phyloP scores from a whole-genome alignment of 1,140 invertebrate species.

The Adelges cooleyi region DNA sequence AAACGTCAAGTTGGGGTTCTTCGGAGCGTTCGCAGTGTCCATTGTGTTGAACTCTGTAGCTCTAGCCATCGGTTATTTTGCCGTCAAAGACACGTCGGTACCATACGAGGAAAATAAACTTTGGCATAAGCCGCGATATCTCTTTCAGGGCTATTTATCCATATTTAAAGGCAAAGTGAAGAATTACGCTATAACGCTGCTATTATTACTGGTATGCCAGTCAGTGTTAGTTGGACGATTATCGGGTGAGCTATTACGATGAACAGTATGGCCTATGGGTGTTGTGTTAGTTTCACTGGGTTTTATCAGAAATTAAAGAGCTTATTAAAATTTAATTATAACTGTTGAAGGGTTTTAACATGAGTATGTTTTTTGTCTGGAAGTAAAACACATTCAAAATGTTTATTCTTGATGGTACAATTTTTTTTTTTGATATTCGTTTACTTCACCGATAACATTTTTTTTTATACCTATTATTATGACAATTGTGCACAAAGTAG shows the following conservation, averaged over 20 bases:
- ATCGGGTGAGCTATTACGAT: constrained; percentile 6
- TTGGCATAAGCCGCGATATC: background rate
- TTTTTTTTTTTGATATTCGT: no score
- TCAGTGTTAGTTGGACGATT: background rate
- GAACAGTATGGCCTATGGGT: no score
- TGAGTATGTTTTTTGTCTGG: no score
- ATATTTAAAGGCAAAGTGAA: background rate
- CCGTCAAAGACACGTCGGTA: background rate
- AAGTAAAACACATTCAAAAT: no score
- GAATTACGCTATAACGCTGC: background rate
- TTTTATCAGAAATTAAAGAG: no score
- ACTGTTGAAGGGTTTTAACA: no score
- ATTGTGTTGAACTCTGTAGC: background rate
- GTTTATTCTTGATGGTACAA: no score
- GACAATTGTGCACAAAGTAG: no score
- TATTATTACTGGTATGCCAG: background rate
- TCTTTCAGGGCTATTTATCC: background rate
- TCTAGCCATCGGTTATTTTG: background rate
- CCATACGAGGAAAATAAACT: background rate
- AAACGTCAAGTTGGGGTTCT: constrained; percentile 22
- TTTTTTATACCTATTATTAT: no score
- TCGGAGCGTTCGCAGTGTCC: constrained; percentile 19
- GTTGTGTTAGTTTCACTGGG: no score
- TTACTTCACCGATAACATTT: no score
- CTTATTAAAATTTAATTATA: no score